A percentile compares a stretch with the other conserved stretches of the same genome.
phyloP scores from a whole-genome alignment of 2,888 invertebrate species.

The Tholera decimalis region DNA sequence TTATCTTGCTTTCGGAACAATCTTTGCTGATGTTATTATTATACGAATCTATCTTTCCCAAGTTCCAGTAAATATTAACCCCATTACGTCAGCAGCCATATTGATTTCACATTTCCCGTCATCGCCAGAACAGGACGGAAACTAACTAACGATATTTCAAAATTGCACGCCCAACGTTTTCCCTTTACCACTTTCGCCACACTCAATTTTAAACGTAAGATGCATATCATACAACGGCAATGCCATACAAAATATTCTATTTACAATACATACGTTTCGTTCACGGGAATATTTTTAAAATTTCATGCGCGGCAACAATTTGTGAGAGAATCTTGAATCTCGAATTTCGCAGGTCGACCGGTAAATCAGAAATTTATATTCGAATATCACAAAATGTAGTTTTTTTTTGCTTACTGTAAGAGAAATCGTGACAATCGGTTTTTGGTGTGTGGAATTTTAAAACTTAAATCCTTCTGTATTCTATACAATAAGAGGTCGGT shows the following conservation, averaged over 20 bases:
- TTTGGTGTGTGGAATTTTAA: conserved; percentile 54
- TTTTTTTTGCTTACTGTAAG: conserved; percentile 39
- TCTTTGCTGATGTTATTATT: not conserved
- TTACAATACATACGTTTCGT: conserved; percentile 72
- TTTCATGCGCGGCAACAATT: conserved; percentile 65
- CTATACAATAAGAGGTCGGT: conserved; percentile 24
- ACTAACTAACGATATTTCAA: conserved; percentile 52
- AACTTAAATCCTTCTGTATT: conserved; percentile 53
- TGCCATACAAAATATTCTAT: conserved; percentile 75
- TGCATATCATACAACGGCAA: conserved; percentile 60
- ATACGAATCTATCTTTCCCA: not conserved
- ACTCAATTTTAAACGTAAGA: conserved; percentile 59
- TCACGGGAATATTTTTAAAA: conserved; percentile 76
- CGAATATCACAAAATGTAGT: conserved; percentile 72
- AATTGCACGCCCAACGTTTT: conserved; percentile 38
- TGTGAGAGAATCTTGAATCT: conserved; percentile 65
- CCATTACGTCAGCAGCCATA: conserved; percentile 11
- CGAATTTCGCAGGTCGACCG: conserved; percentile 70
- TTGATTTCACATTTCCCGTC: conserved; percentile 35
- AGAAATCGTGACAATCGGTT: conserved; percentile 57
- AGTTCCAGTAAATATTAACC: conserved; percentile 12
- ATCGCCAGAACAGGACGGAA: conserved; percentile 36
- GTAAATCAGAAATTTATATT: conserved; percentile 81
- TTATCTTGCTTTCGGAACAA: no score
- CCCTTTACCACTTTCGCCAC: conserved; percentile 32